Evolutionary conservation across 92 coral and sea anemone genomes (phyloP).

Genomic region (Scolanthus callimorphus): DNA sequence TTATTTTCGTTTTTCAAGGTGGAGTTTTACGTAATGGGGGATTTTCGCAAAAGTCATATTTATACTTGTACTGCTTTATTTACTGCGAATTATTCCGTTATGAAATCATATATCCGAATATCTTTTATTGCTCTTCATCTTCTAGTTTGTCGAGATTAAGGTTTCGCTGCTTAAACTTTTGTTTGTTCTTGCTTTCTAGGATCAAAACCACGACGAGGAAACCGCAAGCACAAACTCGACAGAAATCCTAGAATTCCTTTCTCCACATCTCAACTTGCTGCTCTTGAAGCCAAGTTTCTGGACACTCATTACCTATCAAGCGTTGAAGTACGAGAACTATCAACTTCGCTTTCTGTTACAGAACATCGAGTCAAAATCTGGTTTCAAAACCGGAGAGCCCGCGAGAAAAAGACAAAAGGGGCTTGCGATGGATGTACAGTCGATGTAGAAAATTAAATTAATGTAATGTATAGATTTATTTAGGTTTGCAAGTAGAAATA

Average conservation of each 20-base stretch:
- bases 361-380: conserved; percentile 94
- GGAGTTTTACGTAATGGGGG: too few relatives aligned
- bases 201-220: conserved; percentile 74
- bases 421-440: background rate
- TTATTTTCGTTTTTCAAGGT: too few relatives aligned
- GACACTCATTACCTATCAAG: conserved; percentile 87
- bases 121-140: too few relatives aligned
- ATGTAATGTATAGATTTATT: too few relatives aligned
- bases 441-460: background rate
- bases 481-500: too few relatives aligned
- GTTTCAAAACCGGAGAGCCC: conserved; percentile 96
- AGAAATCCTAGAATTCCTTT: conserved; percentile 98
- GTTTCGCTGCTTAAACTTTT: too few relatives aligned
- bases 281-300: conserved; percentile 80
- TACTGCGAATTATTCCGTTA: too few relatives aligned
- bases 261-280: conserved; percentile 79
- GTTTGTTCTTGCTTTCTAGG: conserved; percentile 63
- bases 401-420: conserved; percentile 71
- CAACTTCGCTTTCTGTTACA: conserved; percentile 69
- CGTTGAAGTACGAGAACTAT: conserved; percentile 79
- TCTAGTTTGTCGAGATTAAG: too few relatives aligned
- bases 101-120: too few relatives aligned
- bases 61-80: too few relatives aligned
- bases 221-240: conserved; percentile 77
- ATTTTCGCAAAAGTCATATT: too few relatives aligned